Evolutionary conservation across 2,113 vertebrate genomes (phyloP).

Genomic region (Cyanoramphus novaezelandiae): DNA sequence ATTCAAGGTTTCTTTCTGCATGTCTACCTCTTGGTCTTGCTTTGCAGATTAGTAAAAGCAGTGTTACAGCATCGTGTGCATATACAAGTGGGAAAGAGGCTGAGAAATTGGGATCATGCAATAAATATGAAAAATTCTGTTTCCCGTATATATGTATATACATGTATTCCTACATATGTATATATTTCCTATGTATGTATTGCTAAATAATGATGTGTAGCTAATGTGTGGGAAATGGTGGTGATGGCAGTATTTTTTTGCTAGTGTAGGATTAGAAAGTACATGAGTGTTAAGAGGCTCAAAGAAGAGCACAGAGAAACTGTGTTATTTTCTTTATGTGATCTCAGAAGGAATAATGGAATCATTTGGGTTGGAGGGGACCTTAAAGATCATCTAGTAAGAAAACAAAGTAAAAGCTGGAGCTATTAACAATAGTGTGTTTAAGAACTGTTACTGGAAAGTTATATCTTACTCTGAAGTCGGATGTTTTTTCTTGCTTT

Average conservation of each 20-base stretch:
- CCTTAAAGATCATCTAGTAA: background rate
- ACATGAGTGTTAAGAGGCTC: background rate
- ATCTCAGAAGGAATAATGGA: background rate
- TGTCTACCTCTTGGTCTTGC: background rate
- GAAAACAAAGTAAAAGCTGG: background rate
- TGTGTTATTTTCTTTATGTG: background rate
- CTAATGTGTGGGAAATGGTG: background rate
- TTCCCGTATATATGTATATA: background rate
- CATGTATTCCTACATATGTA: background rate
- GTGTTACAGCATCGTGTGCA: background rate
- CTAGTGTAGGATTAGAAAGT: background rate
- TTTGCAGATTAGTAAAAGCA: background rate
- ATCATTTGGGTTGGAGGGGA: background rate
- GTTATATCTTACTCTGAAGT: slow-evolving; percentile 5
- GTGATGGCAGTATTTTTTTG: background rate
- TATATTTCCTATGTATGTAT: background rate
- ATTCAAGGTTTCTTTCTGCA: background rate
- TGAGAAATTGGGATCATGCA: background rate
- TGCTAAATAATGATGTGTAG: background rate
- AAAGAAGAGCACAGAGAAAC: background rate
- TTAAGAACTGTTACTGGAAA: background rate
- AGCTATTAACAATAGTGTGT: background rate
- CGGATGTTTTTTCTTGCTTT: slow-evolving; percentile 52
- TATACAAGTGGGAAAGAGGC: background rate
- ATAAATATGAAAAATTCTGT: background rate